These are phyloP conservation scores for Nomada goodeniana DNA, from an alignment of 2,888 invertebrate species.

Conservation along the genomic window DNA sequence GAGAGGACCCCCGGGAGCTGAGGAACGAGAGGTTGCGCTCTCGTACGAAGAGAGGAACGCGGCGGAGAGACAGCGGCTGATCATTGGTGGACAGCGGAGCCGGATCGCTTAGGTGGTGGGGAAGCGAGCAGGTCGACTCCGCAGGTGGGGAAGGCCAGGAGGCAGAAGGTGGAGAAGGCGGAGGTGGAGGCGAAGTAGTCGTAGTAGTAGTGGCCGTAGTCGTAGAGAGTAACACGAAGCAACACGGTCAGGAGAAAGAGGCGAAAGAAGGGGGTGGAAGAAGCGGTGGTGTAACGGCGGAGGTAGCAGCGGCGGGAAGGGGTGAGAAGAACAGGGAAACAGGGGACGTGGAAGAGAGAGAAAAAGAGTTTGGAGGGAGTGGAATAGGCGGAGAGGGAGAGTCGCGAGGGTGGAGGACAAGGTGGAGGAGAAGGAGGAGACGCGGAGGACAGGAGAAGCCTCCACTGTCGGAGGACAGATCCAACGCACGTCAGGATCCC, in stretches of 20 bases:
- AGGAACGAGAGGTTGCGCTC: conserved; percentile 63
- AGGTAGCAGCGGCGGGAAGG: conserved; percentile 63
- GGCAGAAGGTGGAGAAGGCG: conserved; percentile 62
- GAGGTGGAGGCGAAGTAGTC: conserved; percentile 66
- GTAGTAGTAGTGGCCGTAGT: conserved; percentile 63
- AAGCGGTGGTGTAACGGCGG: conserved; percentile 76
- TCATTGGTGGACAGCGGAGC: conserved; percentile 81
- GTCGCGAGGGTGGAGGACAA: conserved; percentile 67
- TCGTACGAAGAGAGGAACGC: conserved; percentile 64
- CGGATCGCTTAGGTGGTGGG: conserved; percentile 75
- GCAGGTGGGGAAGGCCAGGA: conserved; percentile 77
- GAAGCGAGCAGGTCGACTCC: conserved; percentile 70
- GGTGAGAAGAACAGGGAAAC: conserved; percentile 46
- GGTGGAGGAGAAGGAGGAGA: conserved; percentile 71
- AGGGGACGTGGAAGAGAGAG: conserved; percentile 46
- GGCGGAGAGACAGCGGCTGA: conserved; percentile 80
- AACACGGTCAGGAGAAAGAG: conserved; percentile 63
- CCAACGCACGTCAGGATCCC: conserved; percentile 76
- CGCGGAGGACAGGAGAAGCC: conserved; percentile 78
- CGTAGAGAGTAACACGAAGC: conserved; percentile 67
- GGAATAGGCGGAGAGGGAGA: conserved; percentile 64
- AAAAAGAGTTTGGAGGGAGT: conserved; percentile 52
- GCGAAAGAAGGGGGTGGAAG: conserved; percentile 71
- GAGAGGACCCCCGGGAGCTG: conserved; percentile 47
- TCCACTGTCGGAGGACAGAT: conserved; percentile 79